Evolutionary conservation across 2,113 vertebrate genomes (phyloP).

Genomic region (Psittacus erithacus): DNA sequence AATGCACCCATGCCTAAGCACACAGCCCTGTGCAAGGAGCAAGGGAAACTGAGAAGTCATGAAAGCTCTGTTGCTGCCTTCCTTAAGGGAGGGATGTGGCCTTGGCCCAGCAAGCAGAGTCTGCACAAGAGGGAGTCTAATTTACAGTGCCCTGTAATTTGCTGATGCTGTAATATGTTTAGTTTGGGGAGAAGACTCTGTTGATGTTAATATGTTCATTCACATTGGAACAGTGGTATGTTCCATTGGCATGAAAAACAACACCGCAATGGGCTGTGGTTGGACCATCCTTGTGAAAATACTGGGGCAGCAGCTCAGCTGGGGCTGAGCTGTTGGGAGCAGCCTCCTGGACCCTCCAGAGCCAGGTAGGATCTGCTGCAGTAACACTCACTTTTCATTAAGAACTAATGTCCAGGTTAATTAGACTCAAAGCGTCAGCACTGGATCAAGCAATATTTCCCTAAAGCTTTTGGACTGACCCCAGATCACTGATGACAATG

Average conservation of each 20-base stretch:
- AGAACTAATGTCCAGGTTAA: not conserved
- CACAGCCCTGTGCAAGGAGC: not conserved
- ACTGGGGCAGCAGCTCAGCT: not conserved
- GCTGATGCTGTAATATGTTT: conserved; percentile 49
- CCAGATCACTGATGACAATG: not conserved
- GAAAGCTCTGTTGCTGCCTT: fast-evolving
- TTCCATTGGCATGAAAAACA: not conserved
- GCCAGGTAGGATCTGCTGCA: not conserved
- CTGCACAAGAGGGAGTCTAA: conserved; percentile 50
- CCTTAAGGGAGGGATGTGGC: not conserved
- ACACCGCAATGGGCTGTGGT: not conserved
- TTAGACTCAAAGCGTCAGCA: not conserved
- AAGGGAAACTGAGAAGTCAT: not conserved
- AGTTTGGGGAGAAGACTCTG: conserved; percentile 58
- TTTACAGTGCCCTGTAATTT: conserved; percentile 53
- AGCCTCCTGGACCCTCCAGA: not conserved
- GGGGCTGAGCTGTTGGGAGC: not conserved
- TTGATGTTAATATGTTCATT: not conserved
- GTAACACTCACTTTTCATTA: fast-evolving
- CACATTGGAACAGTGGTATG: not conserved
- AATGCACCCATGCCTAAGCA: not conserved
- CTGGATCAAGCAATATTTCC: not conserved
- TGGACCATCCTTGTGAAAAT: not conserved
- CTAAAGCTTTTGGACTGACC: not conserved
- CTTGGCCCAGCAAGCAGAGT: not conserved